phyloP scores from a whole-genome alignment of 2,888 invertebrate genomes.

The Lepidonotus clava region DNA sequence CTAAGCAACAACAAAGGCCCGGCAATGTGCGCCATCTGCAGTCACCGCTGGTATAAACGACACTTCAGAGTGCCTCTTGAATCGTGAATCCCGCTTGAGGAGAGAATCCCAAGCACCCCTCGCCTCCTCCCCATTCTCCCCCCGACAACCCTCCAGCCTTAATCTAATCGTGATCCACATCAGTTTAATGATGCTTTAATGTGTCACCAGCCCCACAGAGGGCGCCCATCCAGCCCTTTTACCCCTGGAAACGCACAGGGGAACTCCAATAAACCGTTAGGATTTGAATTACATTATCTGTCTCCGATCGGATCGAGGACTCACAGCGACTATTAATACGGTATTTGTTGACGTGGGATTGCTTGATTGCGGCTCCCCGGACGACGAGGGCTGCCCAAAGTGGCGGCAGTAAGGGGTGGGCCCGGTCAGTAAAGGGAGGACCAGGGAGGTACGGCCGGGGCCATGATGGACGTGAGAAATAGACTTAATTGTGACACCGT shows the following conservation, averaged over 20 bases:
- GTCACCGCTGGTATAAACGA: neutral
- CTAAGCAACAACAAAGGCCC: neutral
- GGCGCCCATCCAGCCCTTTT: neutral
- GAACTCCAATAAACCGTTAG: neutral
- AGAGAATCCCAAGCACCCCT: neutral
- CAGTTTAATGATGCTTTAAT: conserved; percentile 48
- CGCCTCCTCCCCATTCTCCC: neutral
- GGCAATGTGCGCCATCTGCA: conserved; percentile 11
- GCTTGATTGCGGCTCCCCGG: neutral
- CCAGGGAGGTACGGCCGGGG: neutral
- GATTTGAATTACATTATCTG: conserved; percentile 13
- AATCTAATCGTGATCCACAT: conserved; percentile 37
- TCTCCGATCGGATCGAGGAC: neutral
- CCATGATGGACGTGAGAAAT: conserved; percentile 6
- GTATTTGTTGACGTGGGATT: neutral
- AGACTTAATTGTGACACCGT: conserved; percentile 22
- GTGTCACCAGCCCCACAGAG: conserved; percentile 3
- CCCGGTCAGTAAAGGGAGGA: neutral
- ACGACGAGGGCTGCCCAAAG: neutral
- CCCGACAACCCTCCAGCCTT: neutral
- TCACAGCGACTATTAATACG: neutral
- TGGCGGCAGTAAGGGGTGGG: neutral
- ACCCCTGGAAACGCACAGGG: conserved; percentile 6
- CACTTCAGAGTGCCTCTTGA: neutral
- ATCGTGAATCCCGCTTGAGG: neutral